Evolutionary conservation across 2,888 invertebrate species (phyloP).

Genomic region (Mantis religiosa): DNA sequence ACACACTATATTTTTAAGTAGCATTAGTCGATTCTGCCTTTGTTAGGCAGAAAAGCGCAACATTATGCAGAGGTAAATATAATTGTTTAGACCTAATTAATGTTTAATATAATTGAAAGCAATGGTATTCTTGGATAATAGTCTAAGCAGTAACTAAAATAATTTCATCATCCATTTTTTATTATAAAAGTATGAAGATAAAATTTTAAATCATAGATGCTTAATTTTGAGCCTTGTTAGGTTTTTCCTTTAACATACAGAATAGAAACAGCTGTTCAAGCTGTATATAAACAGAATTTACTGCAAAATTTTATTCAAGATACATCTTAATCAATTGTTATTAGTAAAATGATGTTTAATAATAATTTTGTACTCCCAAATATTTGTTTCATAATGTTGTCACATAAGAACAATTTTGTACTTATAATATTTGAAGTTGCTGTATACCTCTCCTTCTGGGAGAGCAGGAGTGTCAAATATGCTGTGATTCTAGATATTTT

Average conservation of each 20-base stretch:
- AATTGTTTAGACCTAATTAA: background rate
- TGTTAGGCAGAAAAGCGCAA: background rate
- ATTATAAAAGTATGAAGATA: background rate
- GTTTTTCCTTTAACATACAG: background rate
- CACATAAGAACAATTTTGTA: background rate
- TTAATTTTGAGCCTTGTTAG: background rate
- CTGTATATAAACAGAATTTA: background rate
- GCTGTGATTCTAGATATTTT: background rate
- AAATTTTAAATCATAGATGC: background rate
- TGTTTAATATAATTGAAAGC: background rate
- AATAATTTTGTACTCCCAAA: background rate
- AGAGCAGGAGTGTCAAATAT: background rate
- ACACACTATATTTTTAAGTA: background rate
- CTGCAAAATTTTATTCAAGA: background rate
- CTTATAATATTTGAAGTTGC: background rate
- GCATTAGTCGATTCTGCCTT: background rate
- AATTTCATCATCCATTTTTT: background rate
- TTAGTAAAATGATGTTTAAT: background rate
- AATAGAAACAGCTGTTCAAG: background rate
- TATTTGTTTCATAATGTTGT: background rate
- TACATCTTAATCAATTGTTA: background rate
- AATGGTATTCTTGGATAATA: background rate
- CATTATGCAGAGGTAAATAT: background rate
- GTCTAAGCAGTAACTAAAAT: background rate
- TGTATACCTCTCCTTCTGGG: background rate